A percentile compares a stretch with the other conserved stretches of the same genome.
These are phyloP conservation scores for Hemithea aestivaria DNA, from an alignment of 2,888 invertebrate species.

Conservation along the genomic window DNA sequence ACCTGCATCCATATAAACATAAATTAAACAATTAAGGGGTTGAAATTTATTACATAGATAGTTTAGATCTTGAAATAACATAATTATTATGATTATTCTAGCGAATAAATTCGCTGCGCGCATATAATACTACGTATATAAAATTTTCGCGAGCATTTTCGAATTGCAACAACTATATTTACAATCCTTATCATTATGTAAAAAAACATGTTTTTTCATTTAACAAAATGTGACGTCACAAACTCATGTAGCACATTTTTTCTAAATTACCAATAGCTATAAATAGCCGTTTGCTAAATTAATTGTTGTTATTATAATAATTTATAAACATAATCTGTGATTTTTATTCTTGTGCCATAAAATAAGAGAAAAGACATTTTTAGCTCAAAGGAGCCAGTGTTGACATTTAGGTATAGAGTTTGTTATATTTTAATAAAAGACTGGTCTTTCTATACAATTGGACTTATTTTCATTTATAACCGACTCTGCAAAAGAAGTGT, in stretches of 20 bases:
- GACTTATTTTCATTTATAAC: background rate
- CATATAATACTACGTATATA: too few species aligned
- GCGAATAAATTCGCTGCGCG: too few species aligned
- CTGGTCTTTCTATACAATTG: conserved; percentile 14
- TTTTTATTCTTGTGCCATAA: conserved; percentile 7
- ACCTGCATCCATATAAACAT: too few species aligned
- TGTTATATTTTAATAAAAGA: conserved; percentile 11
- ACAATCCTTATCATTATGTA: conserved; percentile 19
- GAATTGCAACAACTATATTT: too few species aligned
- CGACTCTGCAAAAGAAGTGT: too few species aligned
- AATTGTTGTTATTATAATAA: conserved; percentile 2
- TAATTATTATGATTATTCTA: too few species aligned
- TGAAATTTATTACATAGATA: too few species aligned
- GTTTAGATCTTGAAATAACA: too few species aligned
- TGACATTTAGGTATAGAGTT: conserved; percentile 11
- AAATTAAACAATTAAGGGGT: too few species aligned
- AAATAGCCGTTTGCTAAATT: conserved; percentile 12
- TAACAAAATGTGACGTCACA: conserved; percentile 12
- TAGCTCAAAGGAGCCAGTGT: background rate
- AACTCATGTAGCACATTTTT: conserved; percentile 9
- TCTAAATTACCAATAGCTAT: conserved; percentile 5
- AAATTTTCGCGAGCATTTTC: too few species aligned
- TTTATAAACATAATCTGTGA: background rate
- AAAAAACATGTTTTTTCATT: conserved; percentile 19
- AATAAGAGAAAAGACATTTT: background rate